These are phyloP conservation scores for Melolontha melolontha DNA, from an alignment of 2,888 invertebrate species.

Conservation along the genomic window DNA sequence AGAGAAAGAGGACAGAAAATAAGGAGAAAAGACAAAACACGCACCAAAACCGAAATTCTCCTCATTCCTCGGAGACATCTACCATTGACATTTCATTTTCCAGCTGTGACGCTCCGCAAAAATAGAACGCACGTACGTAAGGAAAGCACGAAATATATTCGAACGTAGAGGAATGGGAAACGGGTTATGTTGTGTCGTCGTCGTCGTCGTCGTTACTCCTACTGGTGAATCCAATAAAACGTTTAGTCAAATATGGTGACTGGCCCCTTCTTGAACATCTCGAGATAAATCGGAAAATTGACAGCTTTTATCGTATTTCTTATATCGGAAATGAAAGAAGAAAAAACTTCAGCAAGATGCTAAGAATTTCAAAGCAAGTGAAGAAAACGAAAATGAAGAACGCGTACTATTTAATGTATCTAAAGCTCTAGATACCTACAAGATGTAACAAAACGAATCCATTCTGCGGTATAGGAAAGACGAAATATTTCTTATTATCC, in stretches of 20 bases:
- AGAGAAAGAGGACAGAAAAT: too few relatives aligned
- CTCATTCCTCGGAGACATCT: background rate
- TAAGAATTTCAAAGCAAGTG: too few relatives aligned
- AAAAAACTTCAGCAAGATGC: background rate
- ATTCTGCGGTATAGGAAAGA: background rate
- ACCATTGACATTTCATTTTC: conserved; percentile 31
- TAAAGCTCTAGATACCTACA: too few relatives aligned
- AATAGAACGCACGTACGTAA: conserved; percentile 11
- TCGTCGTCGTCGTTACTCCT: background rate
- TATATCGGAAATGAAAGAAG: conserved; percentile 4
- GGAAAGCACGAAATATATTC: background rate
- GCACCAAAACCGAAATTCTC: background rate
- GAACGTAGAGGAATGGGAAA: conserved; percentile 4
- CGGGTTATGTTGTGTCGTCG: background rate
- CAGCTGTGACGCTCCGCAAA: conserved; percentile 13
- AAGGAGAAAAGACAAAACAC: too few relatives aligned
- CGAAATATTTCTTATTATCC: conserved; percentile 9
- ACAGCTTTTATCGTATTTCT: conserved; percentile 28
- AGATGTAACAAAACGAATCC: too few relatives aligned
- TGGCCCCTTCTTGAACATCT: conserved; percentile 8
- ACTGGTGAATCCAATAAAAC: conserved; percentile 20
- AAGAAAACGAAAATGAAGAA: too few relatives aligned
- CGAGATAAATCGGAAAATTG: conserved; percentile 36
- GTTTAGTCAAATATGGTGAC: conserved; percentile 31
- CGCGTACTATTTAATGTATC: too few relatives aligned